Base-by-base conservation (phyloP, 2,888 invertebrate genomes). In the Noctua fimbriata region DNA sequence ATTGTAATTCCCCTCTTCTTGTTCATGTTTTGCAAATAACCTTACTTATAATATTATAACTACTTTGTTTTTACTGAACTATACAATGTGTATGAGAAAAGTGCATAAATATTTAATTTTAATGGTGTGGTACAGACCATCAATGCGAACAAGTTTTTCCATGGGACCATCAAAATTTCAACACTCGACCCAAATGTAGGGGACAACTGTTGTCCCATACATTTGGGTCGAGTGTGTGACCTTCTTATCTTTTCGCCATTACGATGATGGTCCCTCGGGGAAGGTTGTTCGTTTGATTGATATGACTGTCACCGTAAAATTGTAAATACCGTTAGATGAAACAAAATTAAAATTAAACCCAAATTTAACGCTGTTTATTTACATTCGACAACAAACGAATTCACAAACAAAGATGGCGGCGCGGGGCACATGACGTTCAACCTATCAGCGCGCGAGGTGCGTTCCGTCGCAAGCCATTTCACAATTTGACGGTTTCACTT, bases 1-100 rank as follows among this genome's bases (percentile, higher is more conserved):
- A 12, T 55, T 63, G 55, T 77, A 77, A 69, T 83, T 83, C 12
- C 60, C 60, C 36, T 52, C n/a, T 60, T 24, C 36, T 47, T 75
- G 44, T 44, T n/a, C 5, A 36, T 49, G 12, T 73, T 41, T 49
- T 21, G 41, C 16, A 41, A 82, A 73, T 63, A 21, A 63, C 63
- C 18, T 32, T 28, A 36, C 32, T 65, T 65, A 21, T 36, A 65
- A 65, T 36, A 65, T 21, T 36, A 36, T 44, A n/a, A 28, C 1
- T 24, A 77, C 21, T n/a, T 36, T 36, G 28, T 65, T n/a, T 60
- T 47, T 76, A 52, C 18, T 41, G 24, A 32, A 65, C 36, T 1
- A 16, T n/a, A 66, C n/a, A n/a, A n/a, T 16, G 41, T 67, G n/a
- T 44, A 7, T 66, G 7, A 66, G 66, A 41, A 66, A 66, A 41